Evolutionary conservation across 92 coral and sea anemone species (phyloP), one percentile per base, ranked within the genome.

Genomic region (Pocillopora meandrina): DNA sequence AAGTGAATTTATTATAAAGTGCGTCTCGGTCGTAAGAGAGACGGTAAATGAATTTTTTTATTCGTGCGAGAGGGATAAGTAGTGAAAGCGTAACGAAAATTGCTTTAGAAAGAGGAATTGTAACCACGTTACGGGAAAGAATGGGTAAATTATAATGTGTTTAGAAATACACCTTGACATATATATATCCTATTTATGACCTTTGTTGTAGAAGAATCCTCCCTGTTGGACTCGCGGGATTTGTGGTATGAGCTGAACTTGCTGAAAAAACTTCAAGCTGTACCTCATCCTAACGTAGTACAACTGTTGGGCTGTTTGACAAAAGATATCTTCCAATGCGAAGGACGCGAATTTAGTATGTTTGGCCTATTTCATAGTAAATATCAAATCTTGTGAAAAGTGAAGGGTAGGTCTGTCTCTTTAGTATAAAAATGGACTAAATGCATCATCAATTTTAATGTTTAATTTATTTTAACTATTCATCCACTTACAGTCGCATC

Each of bases 171-270:
- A 42, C 52, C 52, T 42, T 7, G 31, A 42, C 52, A 64, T 10
- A 19, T 1, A 0, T 19, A 64, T 1, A 26, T 20, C 42, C 5
- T 6, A 21, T 7, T 1, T 20, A 11, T 36, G 3, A 69, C 36
- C 14, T 12, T 9, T 16, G 23, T 14, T 26, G 20, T 33, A 63
- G 18, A 12, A 61, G 0, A 12, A 68, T 16, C 8, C 36, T 31
- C 56, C 10, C 16, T 2, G 17, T n/a, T 9, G 66, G n/a, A 11
- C 21, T 82, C 70, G 78, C 35, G 60, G 13, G 85, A 81, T 65
- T 55, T 81, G 2, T n/a, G 68, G 85, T 81, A 75, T 56, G 85
- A 81, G 57, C 65, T 81, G 69, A 57, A 47, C 23, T 67, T 81
- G 77, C 57, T 81, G 86, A 82, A 82, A 35, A 1, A 19, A 19